A percentile compares a stretch with the other conserved stretches of the same genome.
phyloP scores from a whole-genome alignment of 2,888 invertebrate species.

The Drosophila fungiperda region DNA sequence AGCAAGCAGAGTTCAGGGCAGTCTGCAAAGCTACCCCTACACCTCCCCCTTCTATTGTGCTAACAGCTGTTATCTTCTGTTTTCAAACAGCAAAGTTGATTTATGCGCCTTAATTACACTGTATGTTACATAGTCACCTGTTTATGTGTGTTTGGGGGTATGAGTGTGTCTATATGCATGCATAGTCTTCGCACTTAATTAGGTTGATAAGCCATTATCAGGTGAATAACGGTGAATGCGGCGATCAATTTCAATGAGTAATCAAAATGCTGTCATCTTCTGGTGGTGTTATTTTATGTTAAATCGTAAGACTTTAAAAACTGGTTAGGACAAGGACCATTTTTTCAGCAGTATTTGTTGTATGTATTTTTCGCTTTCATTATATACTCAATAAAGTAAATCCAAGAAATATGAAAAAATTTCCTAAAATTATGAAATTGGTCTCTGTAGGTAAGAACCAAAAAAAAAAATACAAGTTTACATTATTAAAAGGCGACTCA shows the following conservation, averaged over 20 bases:
- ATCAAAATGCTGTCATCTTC: constrained; percentile 36
- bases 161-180: not conserved
- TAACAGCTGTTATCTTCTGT: constrained; percentile 26
- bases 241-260: constrained; percentile 55
- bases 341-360: not conserved
- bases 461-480: constrained; percentile 6
- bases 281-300: constrained; percentile 43
- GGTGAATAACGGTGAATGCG: constrained; percentile 12
- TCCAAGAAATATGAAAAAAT: constrained; percentile 17
- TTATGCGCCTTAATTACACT: constrained; percentile 43
- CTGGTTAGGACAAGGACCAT: constrained; percentile 1
- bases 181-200: constrained; percentile 41
- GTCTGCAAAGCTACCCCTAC: constrained; percentile 22
- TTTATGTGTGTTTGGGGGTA: not conserved
- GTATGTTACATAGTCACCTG: constrained; percentile 30
- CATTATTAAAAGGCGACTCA: constrained; percentile 29
- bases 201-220: constrained; percentile 60
- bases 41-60: not conserved
- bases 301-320: constrained; percentile 23
- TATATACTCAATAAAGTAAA: not conserved
- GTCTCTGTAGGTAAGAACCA: constrained; percentile 52
- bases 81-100: constrained; percentile 29
- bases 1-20: constrained; percentile 43
- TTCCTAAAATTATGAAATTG: constrained; percentile 37
- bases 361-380: not conserved